A percentile compares a stretch with the other conserved stretches of the same genome.
Evolutionary conservation across 2,888 invertebrate species (phyloP).

Genomic region (Acronicta psi): DNA sequence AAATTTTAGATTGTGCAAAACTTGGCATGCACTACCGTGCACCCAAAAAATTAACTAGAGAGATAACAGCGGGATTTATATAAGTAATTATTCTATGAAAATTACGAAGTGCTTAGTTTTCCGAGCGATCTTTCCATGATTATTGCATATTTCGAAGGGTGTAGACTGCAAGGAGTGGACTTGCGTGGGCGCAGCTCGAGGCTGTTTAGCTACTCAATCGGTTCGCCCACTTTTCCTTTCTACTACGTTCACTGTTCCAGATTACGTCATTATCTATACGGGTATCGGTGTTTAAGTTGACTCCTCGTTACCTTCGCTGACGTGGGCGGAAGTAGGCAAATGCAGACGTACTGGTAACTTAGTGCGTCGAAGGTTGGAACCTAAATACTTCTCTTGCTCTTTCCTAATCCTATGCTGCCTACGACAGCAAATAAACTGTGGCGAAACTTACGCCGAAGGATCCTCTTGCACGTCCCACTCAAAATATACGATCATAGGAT

Average conservation of each 20-base stretch:
- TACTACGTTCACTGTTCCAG: conserved; percentile 82
- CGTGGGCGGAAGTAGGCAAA: conserved; percentile 31
- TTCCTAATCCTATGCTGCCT: neutral
- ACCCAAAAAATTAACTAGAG: neutral
- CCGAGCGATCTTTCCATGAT: conserved; percentile 20
- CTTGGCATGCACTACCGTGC: conserved; percentile 4
- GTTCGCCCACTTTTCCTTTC: conserved; percentile 88
- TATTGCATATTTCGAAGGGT: conserved; percentile 62
- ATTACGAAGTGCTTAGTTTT: conserved; percentile 10
- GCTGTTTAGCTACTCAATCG: conserved; percentile 71
- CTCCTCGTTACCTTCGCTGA: conserved; percentile 51
- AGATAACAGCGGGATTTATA: neutral
- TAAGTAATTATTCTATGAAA: too few relatives aligned
- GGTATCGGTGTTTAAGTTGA: conserved; percentile 55
- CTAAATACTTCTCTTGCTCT: neutral
- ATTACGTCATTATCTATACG: conserved; percentile 80
- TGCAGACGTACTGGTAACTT: conserved; percentile 13
- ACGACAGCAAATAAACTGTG: neutral
- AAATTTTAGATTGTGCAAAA: neutral
- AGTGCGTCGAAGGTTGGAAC: neutral
- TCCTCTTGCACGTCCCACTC: neutral
- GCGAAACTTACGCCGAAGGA: neutral
- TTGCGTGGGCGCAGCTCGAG: conserved; percentile 82
- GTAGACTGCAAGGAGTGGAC: conserved; percentile 65
- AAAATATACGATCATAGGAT: neutral